Evolutionary conservation across 2,797 vertebrate genomes (phyloP).

Genomic region (Bradypodion pumilum): DNA sequence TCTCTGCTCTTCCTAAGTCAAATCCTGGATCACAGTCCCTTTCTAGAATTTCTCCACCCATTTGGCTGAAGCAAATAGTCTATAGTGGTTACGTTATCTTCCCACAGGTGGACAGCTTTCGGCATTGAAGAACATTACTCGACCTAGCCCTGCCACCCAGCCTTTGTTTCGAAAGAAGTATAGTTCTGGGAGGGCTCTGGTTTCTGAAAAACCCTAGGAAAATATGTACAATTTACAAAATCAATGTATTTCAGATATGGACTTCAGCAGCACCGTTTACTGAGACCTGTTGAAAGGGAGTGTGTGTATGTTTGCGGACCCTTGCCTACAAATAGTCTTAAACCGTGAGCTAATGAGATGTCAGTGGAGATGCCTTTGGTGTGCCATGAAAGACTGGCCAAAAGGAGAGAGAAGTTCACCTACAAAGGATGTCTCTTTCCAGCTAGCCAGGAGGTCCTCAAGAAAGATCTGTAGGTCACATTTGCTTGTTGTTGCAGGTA

Average conservation of each 20-base stretch:
- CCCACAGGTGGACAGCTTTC: background rate
- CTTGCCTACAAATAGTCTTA: background rate
- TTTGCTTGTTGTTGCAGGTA: background rate
- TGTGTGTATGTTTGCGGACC: background rate
- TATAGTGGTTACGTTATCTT: constrained; percentile 40
- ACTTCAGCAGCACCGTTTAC: too few species aligned
- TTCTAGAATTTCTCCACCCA: too few species aligned
- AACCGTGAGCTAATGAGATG: background rate
- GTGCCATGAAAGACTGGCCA: background rate
- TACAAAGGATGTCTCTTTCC: background rate
- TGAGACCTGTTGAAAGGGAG: background rate
- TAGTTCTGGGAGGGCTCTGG: background rate
- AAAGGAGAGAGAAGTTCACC: background rate
- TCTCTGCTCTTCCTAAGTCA: too few species aligned
- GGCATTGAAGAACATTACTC: too few species aligned
- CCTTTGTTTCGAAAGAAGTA: background rate
- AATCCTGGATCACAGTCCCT: too few species aligned
- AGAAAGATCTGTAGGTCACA: background rate
- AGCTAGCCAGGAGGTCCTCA: background rate
- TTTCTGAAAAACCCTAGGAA: background rate
- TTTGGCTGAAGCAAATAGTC: too few species aligned
- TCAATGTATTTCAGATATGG: background rate
- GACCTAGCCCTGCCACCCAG: background rate
- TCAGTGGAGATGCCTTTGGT: background rate
- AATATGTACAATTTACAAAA: background rate